Conservation (phyloP, 2,888 invertebrate genomes). For the Erebia epiphron region DNA sequence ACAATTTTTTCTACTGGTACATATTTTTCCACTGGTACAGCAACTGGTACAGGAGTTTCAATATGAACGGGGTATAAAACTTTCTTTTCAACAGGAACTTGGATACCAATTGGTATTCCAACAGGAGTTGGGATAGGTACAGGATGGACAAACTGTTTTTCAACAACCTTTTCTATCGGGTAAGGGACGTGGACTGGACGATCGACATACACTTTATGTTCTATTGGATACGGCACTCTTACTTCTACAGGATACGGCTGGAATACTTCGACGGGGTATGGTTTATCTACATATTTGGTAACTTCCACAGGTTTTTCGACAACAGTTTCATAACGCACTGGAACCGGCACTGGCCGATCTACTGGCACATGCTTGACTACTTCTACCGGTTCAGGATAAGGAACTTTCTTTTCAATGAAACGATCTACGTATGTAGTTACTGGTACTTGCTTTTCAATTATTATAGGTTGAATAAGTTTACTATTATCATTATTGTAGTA, state of each 20-base stretch:
- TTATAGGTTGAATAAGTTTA: conserved; percentile 72
- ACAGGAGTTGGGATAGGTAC: conserved; percentile 73
- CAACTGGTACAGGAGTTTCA: conserved; percentile 69
- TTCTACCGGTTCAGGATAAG: conserved; percentile 67
- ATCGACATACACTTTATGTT: conserved; percentile 79
- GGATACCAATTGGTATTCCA: conserved; percentile 63
- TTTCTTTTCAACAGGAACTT: conserved; percentile 65
- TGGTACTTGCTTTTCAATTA: conserved; percentile 75
- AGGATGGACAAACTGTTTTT: conserved; percentile 72
- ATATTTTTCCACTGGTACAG: conserved; percentile 72
- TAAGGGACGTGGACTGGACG: conserved; percentile 75
- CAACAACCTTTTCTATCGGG: conserved; percentile 78
- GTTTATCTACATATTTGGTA: conserved; percentile 81
- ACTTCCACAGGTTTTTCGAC: conserved; percentile 81
- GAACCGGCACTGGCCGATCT: conserved; percentile 71
- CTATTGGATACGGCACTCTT: conserved; percentile 75
- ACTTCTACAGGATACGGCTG: conserved; percentile 81
- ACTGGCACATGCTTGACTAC: conserved; percentile 63
- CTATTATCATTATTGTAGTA: conserved; percentile 57
- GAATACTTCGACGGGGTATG: conserved; percentile 80
- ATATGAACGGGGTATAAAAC: conserved; percentile 66
- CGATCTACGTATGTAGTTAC: conserved; percentile 73
- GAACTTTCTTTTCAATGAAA: conserved; percentile 72
- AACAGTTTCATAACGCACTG: conserved; percentile 77
- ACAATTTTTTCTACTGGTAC: conserved; percentile 65